Evolutionary conservation across 2,888 invertebrate species (phyloP).

Genomic region (Hoplodrina ambigua): DNA sequence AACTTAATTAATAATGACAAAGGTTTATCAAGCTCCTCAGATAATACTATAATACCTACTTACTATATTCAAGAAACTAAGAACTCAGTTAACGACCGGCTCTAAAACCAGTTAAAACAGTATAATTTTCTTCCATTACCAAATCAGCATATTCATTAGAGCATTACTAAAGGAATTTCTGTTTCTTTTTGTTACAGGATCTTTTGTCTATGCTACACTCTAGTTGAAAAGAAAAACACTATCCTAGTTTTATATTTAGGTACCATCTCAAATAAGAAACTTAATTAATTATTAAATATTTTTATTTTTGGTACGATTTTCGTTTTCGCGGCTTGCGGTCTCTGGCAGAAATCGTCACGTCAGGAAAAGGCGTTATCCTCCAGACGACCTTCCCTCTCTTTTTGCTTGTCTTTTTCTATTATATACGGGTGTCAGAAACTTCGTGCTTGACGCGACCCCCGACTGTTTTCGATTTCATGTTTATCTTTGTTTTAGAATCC

Average conservation of each 20-base stretch:
- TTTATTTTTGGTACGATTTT: no score
- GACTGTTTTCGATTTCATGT: not conserved
- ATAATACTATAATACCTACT: not conserved
- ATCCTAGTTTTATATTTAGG: not conserved
- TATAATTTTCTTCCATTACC: constrained; percentile 21
- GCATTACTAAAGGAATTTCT: constrained; percentile 11
- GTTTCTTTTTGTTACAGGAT: constrained; percentile 9
- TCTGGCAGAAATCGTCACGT: no score
- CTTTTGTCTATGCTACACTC: constrained; percentile 10
- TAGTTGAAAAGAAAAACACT: not conserved
- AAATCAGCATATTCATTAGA: constrained; percentile 34
- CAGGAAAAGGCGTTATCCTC: no score
- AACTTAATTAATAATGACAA: no score
- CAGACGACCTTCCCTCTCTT: no score
- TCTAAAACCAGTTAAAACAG: constrained; percentile 4
- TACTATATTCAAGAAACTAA: not conserved
- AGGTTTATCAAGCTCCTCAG: no score
- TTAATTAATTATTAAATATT: not conserved
- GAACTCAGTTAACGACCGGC: not conserved
- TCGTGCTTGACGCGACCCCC: no score
- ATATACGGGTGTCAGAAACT: no score
- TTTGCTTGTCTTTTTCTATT: no score
- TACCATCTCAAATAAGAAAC: not conserved
- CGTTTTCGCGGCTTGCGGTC: no score
- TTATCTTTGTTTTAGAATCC: not conserved